Percentiles rank a stretch among this genome's conserved stretches.
Evolutionary conservation across 2,797 vertebrate genomes (phyloP).

Genomic region (Yasuhikotakia modesta): DNA sequence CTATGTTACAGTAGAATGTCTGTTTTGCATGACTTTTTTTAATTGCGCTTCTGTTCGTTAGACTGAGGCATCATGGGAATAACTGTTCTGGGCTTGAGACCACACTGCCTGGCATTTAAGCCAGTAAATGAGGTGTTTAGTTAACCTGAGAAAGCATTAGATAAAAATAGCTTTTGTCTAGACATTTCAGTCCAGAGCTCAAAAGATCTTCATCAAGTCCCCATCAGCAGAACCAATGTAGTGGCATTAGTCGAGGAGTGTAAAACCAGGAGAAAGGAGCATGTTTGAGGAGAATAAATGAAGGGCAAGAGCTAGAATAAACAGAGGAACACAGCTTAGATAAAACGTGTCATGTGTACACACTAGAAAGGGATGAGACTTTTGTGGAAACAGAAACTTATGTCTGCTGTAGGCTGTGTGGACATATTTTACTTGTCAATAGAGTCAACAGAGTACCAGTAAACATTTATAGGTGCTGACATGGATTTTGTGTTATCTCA

Average conservation of each 20-base stretch:
- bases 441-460: slow-evolving; percentile 7
- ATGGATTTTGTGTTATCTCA: neutral
- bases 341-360: neutral
- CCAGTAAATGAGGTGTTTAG: neutral
- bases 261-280: slow-evolving; percentile 26
- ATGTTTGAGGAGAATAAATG: slow-evolving; percentile 22
- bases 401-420: slow-evolving; percentile 7
- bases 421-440: slow-evolving; percentile 6
- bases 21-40: slow-evolving; percentile 12
- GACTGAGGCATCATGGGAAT: slow-evolving; percentile 10
- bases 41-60: neutral
- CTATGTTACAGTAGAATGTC: neutral
- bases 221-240: slow-evolving; percentile 22
- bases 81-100: slow-evolving; percentile 29
- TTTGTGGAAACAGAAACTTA: neutral
- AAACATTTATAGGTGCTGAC: neutral
- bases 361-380: neutral
- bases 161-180: slow-evolving; percentile 58
- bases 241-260: slow-evolving; percentile 27
- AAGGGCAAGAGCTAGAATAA: slow-evolving; percentile 18
- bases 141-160: slow-evolving; percentile 38
- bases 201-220: slow-evolving; percentile 50
- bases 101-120: slow-evolving; percentile 38
- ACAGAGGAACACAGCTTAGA: neutral
- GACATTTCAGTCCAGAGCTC: slow-evolving; percentile 48